Percentiles rank a stretch among this genome's conserved stretches.
Conservation (phyloP, 2,797 vertebrate species). For the Nyctalus aviator region DNA sequence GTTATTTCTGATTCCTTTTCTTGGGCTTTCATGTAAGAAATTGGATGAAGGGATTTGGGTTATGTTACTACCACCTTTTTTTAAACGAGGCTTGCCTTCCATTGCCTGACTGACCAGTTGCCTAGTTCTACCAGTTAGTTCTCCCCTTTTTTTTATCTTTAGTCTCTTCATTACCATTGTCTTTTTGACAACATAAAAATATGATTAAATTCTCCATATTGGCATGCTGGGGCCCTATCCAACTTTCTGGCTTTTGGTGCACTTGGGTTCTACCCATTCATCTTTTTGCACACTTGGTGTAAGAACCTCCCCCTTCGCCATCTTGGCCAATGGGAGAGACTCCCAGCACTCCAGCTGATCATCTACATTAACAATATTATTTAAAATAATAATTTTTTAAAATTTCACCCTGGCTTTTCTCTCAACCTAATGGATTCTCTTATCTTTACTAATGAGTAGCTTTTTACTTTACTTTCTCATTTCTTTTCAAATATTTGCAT, state of each 20-base stretch:
- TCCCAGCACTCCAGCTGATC: neutral
- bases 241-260: neutral
- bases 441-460: neutral
- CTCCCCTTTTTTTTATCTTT: neutral
- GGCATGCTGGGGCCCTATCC: neutral
- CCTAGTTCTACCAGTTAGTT: neutral
- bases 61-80: neutral
- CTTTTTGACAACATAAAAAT: neutral
- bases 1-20: neutral
- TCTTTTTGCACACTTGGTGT: neutral
- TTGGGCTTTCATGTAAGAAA: neutral
- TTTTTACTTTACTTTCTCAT: neutral
- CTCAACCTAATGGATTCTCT: neutral
- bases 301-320: neutral
- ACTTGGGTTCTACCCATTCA: neutral
- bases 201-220: neutral
- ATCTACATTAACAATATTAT: neutral
- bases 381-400: neutral
- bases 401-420: neutral
- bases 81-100: neutral
- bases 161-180: neutral
- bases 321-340: neutral
- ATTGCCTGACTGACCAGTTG: neutral
- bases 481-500: neutral
- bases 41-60: neutral